Conservation (phyloP, 2,113 vertebrate genomes). For the Neodon shergylaensis region DNA sequence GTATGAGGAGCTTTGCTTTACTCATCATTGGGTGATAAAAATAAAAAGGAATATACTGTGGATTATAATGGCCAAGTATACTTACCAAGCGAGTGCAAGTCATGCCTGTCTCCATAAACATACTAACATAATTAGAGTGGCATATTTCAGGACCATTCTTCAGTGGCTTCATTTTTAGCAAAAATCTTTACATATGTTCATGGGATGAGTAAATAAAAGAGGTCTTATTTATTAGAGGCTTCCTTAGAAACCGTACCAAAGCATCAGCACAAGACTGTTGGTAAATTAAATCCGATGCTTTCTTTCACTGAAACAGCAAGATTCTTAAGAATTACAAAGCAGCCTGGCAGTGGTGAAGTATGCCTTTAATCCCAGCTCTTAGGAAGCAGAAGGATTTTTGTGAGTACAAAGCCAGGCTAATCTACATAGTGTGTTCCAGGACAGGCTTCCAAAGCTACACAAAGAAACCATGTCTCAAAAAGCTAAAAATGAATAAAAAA, state of each 20-base stretch:
- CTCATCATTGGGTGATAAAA: not conserved
- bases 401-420: too few species aligned
- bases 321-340: not conserved
- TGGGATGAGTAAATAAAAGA: not conserved
- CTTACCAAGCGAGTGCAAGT: not conserved
- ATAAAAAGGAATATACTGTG: not conserved
- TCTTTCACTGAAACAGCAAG: not conserved
- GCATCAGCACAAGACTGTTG: not conserved
- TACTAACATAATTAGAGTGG: not conserved
- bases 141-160: not conserved
- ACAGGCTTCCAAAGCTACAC: too few species aligned
- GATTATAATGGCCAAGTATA: not conserved
- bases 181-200: not conserved
- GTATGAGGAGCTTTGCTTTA: too few species aligned
- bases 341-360: too few species aligned
- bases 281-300: not conserved
- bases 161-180: not conserved
- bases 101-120: not conserved
- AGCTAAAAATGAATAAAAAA: too few species aligned
- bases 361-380: too few species aligned
- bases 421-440: too few species aligned
- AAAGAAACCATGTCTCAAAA: too few species aligned
- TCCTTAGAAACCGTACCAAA: not conserved
- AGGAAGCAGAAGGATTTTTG: too few species aligned
- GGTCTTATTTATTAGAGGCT: not conserved